Evolutionary conservation across 92 coral and sea anemone species (phyloP), one percentile per base, ranked within the genome.

Genomic region (Paragorgia papillata): DNA sequence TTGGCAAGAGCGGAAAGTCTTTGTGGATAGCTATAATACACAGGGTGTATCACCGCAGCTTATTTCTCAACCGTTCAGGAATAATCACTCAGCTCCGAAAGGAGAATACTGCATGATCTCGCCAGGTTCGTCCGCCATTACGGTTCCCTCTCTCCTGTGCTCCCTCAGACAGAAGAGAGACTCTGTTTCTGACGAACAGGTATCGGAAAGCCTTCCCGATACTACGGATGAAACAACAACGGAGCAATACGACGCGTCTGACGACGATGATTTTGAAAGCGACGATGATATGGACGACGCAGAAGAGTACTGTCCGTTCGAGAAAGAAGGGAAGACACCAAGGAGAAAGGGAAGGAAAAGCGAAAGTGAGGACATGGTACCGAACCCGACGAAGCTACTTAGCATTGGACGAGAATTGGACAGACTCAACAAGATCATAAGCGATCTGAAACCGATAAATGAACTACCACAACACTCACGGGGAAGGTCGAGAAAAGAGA

Each of bases 401-500:
- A 91, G 86, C 73, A 95, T 95, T 65, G 91, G 94, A 53, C 86
- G 95, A 28, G 99, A 95, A 76, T 79, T 95, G 32, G 92, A 95
- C 62, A 91, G 96, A 3, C 62, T 95, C 63, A 95, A 88, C 79
- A 87, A 83, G 73, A 78, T 91, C 51, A 95, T 95, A 34, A 90
- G 97, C 2, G 94, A 86, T 51, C 83, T 95, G 37, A 95, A 91
- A 68, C 99, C 99, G 56, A 95, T 95, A 58, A 90, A 95, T 30
- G 88, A 90, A 64, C 83, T 95, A 54, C 99, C 99, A 20, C 88
- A 88, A 41, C 85, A 88, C 77, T 92, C 99, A 10, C 84, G 99
- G 66, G 92, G 90, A 73, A 87, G 88, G 75, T 95, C 99, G 40
- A 89, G 92, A 62, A 95, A 91, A 71, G 99, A 95, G 85, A 95